A percentile compares a stretch with the other conserved stretches of the same genome.
Evolutionary conservation across 2,888 invertebrate species (phyloP).

Genomic region (Patella depressa): DNA sequence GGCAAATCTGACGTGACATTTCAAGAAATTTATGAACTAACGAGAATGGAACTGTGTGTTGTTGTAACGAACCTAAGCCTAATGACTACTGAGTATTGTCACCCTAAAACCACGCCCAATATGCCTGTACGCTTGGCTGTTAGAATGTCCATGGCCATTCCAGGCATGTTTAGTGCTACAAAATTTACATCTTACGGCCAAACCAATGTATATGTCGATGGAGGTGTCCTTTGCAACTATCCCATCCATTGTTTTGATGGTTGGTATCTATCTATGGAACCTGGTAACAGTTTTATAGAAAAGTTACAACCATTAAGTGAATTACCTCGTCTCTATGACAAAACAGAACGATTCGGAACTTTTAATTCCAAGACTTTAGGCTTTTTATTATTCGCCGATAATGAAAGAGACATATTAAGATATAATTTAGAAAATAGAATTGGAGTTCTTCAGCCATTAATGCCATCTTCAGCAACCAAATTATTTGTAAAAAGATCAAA

Average conservation of each 20-base stretch:
- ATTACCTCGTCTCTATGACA: slow-evolving; percentile 34
- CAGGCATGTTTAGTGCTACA: slow-evolving; percentile 40
- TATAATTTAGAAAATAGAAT: slow-evolving; percentile 56
- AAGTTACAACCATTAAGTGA: slow-evolving; percentile 40
- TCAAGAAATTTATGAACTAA: slow-evolving; percentile 43
- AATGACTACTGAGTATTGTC: neutral
- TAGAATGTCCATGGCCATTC: slow-evolving; percentile 48
- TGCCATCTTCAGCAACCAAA: slow-evolving; percentile 30
- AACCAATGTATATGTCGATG: slow-evolving; percentile 55
- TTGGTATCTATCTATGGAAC: slow-evolving; percentile 57
- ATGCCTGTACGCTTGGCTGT: slow-evolving; percentile 44
- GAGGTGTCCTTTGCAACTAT: slow-evolving; percentile 59
- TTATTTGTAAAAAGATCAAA: slow-evolving; percentile 35
- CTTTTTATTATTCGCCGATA: slow-evolving; percentile 48
- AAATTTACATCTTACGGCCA: slow-evolving; percentile 33
- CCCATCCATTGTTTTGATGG: slow-evolving; percentile 62
- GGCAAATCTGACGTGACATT: slow-evolving; percentile 54
- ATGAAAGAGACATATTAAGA: slow-evolving; percentile 57
- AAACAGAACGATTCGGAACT: slow-evolving; percentile 42
- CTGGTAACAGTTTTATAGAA: slow-evolving; percentile 47
- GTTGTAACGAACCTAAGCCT: neutral
- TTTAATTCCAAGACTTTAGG: slow-evolving; percentile 52
- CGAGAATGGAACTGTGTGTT: neutral
- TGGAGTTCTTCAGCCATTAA: slow-evolving; percentile 43
- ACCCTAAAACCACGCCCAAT: slow-evolving; percentile 47